A percentile compares a stretch with the other conserved stretches of the same genome.
phyloP scores from a whole-genome alignment of 2,113 vertebrate species.

The Prolemur simus region DNA sequence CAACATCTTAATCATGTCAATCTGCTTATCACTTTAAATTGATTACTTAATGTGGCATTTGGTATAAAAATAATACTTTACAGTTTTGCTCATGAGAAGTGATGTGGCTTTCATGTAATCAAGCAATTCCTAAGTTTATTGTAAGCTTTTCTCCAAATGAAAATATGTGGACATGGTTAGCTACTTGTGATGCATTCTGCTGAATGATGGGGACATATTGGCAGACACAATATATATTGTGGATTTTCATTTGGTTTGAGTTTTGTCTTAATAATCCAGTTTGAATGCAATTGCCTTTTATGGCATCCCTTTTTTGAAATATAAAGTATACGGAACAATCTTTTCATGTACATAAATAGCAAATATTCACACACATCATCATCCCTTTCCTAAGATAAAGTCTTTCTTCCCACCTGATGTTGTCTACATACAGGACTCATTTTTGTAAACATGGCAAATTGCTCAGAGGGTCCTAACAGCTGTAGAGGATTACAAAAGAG shows the following conservation, averaged over 20 bases:
- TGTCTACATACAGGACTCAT: no score
- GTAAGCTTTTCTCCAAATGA: no score
- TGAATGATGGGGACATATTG: accelerated
- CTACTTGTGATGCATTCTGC: background rate
- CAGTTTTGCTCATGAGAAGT: background rate
- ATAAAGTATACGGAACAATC: background rate
- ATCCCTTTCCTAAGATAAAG: no score
- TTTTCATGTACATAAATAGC: background rate
- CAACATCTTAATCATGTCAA: background rate
- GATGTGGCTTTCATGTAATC: background rate
- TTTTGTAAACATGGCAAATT: background rate
- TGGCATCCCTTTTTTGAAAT: background rate
- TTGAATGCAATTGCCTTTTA: background rate
- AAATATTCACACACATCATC: no score
- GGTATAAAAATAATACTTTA: background rate
- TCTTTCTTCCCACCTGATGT: background rate
- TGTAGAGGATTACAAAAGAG: background rate
- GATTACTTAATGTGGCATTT: background rate
- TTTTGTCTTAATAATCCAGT: no score
- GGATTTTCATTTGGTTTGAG: background rate
- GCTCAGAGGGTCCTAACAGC: no score
- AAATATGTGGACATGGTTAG: background rate
- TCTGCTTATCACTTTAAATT: background rate
- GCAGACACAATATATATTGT: accelerated
- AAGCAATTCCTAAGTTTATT: background rate